Percentiles rank a stretch among this genome's conserved stretches.
Evolutionary conservation across 1,140 invertebrate genomes (phyloP).

Genomic region (Drosophila carrolli): DNA sequence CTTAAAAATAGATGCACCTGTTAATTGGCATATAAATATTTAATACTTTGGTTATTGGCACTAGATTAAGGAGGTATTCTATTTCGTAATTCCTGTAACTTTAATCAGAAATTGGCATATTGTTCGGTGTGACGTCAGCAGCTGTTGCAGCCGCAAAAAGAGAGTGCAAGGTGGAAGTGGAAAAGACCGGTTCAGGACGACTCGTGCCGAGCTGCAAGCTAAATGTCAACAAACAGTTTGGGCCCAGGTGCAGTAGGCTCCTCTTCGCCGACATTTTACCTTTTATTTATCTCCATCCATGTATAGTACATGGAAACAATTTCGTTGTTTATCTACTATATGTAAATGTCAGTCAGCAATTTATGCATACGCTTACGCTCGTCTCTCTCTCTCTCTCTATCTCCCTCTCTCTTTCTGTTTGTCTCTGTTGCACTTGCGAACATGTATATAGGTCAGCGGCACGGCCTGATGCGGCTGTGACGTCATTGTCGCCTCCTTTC

Average conservation of each 20-base stretch:
- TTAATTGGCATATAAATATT: too few species aligned
- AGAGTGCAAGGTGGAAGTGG: not conserved
- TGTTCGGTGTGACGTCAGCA: slow-evolving; percentile 29
- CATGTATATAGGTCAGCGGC: slow-evolving; percentile 76
- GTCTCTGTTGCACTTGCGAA: slow-evolving; percentile 19
- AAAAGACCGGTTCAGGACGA: not conserved
- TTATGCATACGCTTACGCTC: slow-evolving; percentile 11
- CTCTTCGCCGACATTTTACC: not conserved
- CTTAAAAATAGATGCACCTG: too few species aligned
- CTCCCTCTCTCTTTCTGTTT: not conserved
- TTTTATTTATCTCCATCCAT: not conserved
- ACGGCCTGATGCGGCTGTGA: slow-evolving; percentile 61
- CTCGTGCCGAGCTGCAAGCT: not conserved
- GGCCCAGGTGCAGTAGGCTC: slow-evolving; percentile 11
- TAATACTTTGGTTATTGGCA: not conserved
- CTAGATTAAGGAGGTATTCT: not conserved
- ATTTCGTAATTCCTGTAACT: not conserved
- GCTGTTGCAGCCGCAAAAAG: slow-evolving; percentile 20
- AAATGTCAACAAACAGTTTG: slow-evolving; percentile 46
- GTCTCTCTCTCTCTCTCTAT: not conserved
- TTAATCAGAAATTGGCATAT: not conserved
- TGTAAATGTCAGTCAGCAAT: slow-evolving; percentile 41
- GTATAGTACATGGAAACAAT: slow-evolving; percentile 7
- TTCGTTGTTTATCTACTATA: slow-evolving; percentile 19
- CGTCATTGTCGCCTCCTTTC: slow-evolving; percentile 71